Base-by-base conservation (phyloP, 2,888 invertebrate genomes). In the Pyrgus malvae region DNA sequence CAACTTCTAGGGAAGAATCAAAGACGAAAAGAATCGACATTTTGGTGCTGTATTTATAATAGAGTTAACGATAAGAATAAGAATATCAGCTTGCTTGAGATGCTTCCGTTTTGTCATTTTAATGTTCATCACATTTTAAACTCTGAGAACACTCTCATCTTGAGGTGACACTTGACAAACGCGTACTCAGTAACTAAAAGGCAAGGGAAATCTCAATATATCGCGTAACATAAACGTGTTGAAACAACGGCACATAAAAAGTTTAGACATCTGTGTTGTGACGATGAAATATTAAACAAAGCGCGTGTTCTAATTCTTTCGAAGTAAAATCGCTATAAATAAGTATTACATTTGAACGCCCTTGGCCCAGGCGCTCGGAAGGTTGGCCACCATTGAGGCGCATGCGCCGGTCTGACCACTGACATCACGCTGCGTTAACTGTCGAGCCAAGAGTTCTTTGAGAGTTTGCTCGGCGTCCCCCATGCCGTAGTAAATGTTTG, bases 311-410 rank as follows among this genome's bases (percentile, higher is more conserved):
- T 31, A 54, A 64, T 59, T 62, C 59, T 62, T 56, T 56, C 56
- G 55, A 54, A 59, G 44, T 56, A 55, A 58, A 59, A 54, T 49
- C n/a, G 40, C 63, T 65, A 65, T 62, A 61, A 63, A 67, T 67
- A 67, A 62, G 56, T 48, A 60, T 65, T 66, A 65, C 63, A 62
- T 48, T 57, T 48, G 59, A 61, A 62, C 61, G 67, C 65, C 67
- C 68, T 68, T 65, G 68, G 67, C 66, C 64, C 64, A 65, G 66
- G 65, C 65, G 65, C 55, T 62, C 19, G 50, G 44, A 44, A 64
- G 60, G 62, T 64, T 60, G 63, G 62, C 62, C 59, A 51, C 57
- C 60, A 58, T 55, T 59, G 61, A 17, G 6, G 57, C 55, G 63
- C 63, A 61, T 51, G 59, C 55, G 62, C 54, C 25, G 42, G 12